Percentiles rank a stretch among this genome's conserved stretches.
Evolutionary conservation across 2,888 invertebrate species (phyloP).

Genomic region (Nebria salina): DNA sequence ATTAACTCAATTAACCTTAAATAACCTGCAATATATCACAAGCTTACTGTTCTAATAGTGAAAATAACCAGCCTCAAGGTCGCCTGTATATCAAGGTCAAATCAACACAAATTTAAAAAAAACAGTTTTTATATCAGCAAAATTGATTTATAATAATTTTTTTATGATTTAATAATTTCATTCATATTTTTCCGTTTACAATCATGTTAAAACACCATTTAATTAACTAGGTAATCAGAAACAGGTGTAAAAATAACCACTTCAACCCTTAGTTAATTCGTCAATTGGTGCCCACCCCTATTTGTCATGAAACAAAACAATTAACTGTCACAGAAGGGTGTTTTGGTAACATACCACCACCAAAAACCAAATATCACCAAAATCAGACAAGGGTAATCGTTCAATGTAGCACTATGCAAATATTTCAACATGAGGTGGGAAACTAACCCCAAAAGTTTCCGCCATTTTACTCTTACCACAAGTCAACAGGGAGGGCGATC

Average conservation of each 20-base stretch:
- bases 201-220: no score
- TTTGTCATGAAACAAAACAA: neutral
- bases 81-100: neutral
- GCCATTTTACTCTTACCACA: neutral
- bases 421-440: neutral
- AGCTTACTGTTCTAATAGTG: neutral
- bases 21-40: neutral
- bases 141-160: neutral
- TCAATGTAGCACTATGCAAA: neutral
- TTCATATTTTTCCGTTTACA: neutral
- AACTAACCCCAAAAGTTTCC: neutral
- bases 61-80: neutral
- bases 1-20: neutral
- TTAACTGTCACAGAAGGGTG: neutral
- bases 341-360: neutral
- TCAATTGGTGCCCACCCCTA: neutral
- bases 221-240: no score
- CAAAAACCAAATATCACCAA: neutral
- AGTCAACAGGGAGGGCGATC: neutral
- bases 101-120: neutral
- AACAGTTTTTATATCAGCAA: neutral
- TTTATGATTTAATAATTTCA: neutral
- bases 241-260: neutral
- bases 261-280: neutral
- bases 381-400: conserved; percentile 1